phyloP scores from a whole-genome alignment of 1,140 invertebrate genomes.

The Brachionus paranguensis region DNA sequence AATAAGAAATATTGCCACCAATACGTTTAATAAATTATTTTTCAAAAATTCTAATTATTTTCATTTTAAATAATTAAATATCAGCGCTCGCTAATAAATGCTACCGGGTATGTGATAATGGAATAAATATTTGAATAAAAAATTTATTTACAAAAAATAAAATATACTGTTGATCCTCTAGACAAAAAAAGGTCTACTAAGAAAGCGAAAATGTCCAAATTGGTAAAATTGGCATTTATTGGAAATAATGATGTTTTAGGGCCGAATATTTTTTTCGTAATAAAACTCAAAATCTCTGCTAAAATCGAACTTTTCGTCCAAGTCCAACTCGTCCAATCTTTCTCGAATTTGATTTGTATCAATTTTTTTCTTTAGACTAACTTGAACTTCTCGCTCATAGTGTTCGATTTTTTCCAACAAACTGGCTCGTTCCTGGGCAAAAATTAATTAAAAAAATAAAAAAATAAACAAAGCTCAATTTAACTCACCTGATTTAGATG shows the following conservation, averaged over 20 bases:
- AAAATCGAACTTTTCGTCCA: neutral
- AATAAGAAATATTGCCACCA: no score
- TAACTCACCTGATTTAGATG: constrained; percentile 35
- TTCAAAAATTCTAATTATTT: no score
- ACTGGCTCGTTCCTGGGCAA: constrained; percentile 9
- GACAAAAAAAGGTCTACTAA: neutral
- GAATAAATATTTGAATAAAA: neutral
- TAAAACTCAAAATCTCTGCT: constrained; percentile 27
- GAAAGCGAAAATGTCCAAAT: neutral
- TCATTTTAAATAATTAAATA: no score
- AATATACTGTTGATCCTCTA: neutral
- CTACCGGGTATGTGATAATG: no score
- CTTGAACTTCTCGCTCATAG: constrained; percentile 30
- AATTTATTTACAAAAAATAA: neutral
- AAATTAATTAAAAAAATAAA: neutral
- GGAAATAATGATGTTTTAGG: neutral
- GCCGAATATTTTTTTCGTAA: neutral
- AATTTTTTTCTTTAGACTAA: neutral
- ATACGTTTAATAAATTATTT: no score
- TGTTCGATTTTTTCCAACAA: constrained; percentile 36
- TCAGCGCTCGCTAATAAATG: no score
- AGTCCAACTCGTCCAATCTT: constrained; percentile 7
- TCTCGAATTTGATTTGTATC: neutral
- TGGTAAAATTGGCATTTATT: neutral
- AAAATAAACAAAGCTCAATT: neutral